A percentile compares a stretch with the other conserved stretches of the same genome.
Evolutionary conservation across 2,797 vertebrate genomes (phyloP).

Genomic region (Cyprinodon diabolis): DNA sequence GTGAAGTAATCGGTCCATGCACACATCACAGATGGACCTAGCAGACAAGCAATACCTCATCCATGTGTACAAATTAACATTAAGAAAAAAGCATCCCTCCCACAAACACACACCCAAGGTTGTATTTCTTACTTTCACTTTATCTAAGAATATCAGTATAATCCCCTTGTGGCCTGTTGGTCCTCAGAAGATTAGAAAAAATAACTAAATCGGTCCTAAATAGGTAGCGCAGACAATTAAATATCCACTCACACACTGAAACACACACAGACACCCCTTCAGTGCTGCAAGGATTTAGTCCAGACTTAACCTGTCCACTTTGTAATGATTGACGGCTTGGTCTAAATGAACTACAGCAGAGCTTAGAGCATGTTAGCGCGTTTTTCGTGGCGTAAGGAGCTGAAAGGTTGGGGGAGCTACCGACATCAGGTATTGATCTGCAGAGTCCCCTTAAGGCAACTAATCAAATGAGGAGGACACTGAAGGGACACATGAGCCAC

Average conservation of each 20-base stretch:
- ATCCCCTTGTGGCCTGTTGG: too few relatives aligned
- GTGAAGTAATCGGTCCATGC: constrained; percentile 49
- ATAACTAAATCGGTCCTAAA: too few relatives aligned
- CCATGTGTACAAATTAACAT: constrained; percentile 17
- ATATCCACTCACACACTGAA: too few relatives aligned
- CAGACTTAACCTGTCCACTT: constrained; percentile 59
- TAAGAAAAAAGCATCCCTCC: not conserved
- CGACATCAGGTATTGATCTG: constrained; percentile 71
- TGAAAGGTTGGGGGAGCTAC: constrained; percentile 33
- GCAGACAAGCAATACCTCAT: constrained; percentile 54
- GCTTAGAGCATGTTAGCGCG: constrained; percentile 10
- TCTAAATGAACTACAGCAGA: constrained; percentile 59
- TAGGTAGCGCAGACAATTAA: too few relatives aligned
- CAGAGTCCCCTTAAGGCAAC: constrained; percentile 62
- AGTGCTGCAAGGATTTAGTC: constrained; percentile 36
- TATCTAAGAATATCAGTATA: too few relatives aligned
- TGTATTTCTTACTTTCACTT: too few relatives aligned
- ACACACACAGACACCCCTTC: constrained; percentile 8
- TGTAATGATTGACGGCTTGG: constrained; percentile 62
- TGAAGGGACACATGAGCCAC: constrained; percentile 61
- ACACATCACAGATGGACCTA: constrained; percentile 62
- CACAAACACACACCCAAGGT: too few relatives aligned
- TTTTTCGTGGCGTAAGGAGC: constrained; percentile 9
- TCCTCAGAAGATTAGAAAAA: too few relatives aligned
- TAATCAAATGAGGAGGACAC: constrained; percentile 73